phyloP scores from a whole-genome alignment of 2,888 invertebrate genomes.

The Agonopterix heracliana region DNA sequence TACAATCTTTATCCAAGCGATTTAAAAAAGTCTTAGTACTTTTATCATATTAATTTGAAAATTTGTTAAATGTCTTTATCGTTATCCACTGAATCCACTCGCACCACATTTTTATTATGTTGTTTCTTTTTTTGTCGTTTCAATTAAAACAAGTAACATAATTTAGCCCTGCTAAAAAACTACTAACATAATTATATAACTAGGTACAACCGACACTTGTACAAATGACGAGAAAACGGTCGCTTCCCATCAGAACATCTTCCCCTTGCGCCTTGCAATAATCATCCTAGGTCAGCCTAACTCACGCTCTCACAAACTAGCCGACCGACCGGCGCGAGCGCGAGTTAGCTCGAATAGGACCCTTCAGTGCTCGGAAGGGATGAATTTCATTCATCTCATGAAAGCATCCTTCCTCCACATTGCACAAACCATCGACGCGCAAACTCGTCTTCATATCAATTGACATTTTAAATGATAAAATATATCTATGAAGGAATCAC shows the following conservation, averaged over 20 bases:
- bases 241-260: background rate
- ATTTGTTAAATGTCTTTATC: slow-evolving; percentile 75
- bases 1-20: slow-evolving; percentile 70
- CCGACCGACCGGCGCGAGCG: too few species aligned
- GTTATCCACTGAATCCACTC: slow-evolving; percentile 68
- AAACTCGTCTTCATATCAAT: slow-evolving; percentile 44
- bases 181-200: slow-evolving; percentile 58
- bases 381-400: slow-evolving; percentile 1
- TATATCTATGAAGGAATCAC: slow-evolving; percentile 61
- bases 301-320: too few species aligned
- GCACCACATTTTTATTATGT: slow-evolving; percentile 31
- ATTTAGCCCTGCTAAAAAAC: slow-evolving; percentile 58
- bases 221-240: slow-evolving; percentile 31
- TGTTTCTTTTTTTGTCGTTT: slow-evolving; percentile 35
- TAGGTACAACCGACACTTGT: slow-evolving; percentile 57
- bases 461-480: slow-evolving; percentile 60
- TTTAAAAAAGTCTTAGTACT: slow-evolving; percentile 73
- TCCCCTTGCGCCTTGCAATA: too few species aligned
- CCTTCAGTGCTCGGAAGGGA: background rate
- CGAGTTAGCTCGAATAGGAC: too few species aligned
- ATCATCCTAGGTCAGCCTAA: too few species aligned
- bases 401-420: slow-evolving; percentile 15
- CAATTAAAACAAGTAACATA: slow-evolving; percentile 61
- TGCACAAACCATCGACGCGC: slow-evolving; percentile 9
- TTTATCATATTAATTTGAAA: slow-evolving; percentile 72